Base-by-base conservation (phyloP, 2,113 vertebrate genomes). In the Lontra canadensis region DNA sequence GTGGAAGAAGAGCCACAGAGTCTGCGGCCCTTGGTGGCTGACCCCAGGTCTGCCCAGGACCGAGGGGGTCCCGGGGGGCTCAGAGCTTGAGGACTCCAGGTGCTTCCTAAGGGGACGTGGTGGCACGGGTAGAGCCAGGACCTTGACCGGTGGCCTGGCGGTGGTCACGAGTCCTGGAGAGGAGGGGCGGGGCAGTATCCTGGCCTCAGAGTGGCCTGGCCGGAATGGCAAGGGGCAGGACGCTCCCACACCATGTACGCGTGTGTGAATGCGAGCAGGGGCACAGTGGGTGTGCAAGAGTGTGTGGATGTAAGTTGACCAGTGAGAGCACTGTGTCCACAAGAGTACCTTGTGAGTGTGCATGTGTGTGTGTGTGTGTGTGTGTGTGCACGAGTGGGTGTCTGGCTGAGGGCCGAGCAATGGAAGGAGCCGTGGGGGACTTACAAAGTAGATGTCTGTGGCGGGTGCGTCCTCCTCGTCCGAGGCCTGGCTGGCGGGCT, bases 361-460 rank as follows among this genome's bases (percentile, higher is more conserved):
- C 29, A 15, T 31, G 65, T 76, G 44, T 4, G 63, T 31, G 29
- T 34, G 1, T 3, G 6, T 6, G 14, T 14, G 49, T 52, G 63
- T 17, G 63, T 34, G 1, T 1, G 9, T 3, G 14, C 67, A 36
- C 7, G 1, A 84, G 57, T 1, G 39, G 2, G 1, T 7, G 9
- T n/a, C 29, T n/a, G 57, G 42, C 9, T 0, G 6, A 26, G 52
- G 57, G 63, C 36, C 52, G 0, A 3, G 14, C 1, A 4, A 29
- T 0, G 0, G 29, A 67, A 44, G 15, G 13, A 18, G 57, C 13
- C 18, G 14, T 29, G 0, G 73, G 63, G 25, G 42, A 99, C 99
- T 99, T 99, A 99, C 99, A 98, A 99, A 99, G 98, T 99, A 99
- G 96, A 99, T 99, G 98, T 99, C 99, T 78, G 99, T 99, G 98